Evolutionary conservation across 2,797 vertebrate genomes (phyloP).

Genomic region (Lutjanus argentimaculatus): DNA sequence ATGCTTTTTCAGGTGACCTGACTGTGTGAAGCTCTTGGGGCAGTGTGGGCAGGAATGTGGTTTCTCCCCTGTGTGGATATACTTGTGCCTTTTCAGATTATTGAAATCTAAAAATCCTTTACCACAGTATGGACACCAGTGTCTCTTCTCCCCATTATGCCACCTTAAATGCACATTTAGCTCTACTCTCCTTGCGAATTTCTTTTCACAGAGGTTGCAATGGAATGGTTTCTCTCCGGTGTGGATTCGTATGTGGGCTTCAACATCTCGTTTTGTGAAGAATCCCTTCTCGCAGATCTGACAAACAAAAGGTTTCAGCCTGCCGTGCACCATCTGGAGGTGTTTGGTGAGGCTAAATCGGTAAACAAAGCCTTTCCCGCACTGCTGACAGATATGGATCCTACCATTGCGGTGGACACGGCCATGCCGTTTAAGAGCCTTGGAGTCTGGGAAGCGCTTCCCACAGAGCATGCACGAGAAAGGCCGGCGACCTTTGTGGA

Average conservation of each 20-base stretch:
- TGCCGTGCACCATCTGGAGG: constrained; percentile 81
- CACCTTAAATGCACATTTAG: constrained; percentile 84
- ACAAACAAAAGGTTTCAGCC: constrained; percentile 81
- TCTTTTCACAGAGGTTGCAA: constrained; percentile 82
- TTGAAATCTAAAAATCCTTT: constrained; percentile 86
- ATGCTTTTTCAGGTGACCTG: constrained; percentile 85
- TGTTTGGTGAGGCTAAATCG: constrained; percentile 84
- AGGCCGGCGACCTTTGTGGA: constrained; percentile 76
- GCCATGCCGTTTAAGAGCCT: constrained; percentile 80
- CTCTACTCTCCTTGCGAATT: constrained; percentile 81
- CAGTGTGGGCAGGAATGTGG: constrained; percentile 84
- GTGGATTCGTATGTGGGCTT: constrained; percentile 82
- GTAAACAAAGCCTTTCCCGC: constrained; percentile 86
- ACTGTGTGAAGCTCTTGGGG: constrained; percentile 82
- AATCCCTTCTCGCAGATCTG: constrained; percentile 83
- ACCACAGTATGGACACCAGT: constrained; percentile 83
- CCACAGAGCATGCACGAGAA: constrained; percentile 82
- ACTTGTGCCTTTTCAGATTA: constrained; percentile 86
- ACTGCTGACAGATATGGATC: constrained; percentile 80
- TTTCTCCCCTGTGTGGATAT: constrained; percentile 87
- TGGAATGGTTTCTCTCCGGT: constrained; percentile 86
- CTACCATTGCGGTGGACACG: constrained; percentile 81
- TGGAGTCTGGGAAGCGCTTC: constrained; percentile 80
- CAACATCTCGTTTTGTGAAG: constrained; percentile 80
- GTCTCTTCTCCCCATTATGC: constrained; percentile 85